Base-by-base conservation (phyloP, 2,797 vertebrate genomes). In the Phrynocephalus guinanensis region DNA sequence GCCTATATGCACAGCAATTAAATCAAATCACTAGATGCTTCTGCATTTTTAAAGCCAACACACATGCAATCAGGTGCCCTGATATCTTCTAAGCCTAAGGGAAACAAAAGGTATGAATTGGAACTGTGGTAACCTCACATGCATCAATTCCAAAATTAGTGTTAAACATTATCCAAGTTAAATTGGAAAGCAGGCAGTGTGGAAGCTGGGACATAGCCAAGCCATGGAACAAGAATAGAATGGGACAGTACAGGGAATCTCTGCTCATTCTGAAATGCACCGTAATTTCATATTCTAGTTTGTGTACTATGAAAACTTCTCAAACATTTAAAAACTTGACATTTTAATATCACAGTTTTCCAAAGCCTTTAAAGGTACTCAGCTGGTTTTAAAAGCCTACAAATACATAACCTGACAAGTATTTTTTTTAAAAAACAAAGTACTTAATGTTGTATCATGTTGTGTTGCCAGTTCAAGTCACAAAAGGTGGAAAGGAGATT, bases 231-330 rank as follows among this genome's bases (percentile, higher is more conserved):
- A 44, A 56, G 3, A 81, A 73, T 28, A 50, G 38, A 81, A 80
- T 5, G n/a, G 82, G 63, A 73, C 11, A 9, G 38, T 22, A 24
- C 7, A 63, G 9, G 66, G 18, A 2, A 68, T 24, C 28, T 22
- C 28, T 71, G 38, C 66, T 82, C 67, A 71, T 71, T 60, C n/a
- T 30, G 70, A 86, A 79, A 72, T 28, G 76, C 68, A 86, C 24
- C 24, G 5, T 77, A 67, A 77, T 38, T 66, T 77, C 38, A 22
- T 30, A 60, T 16, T 38, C 15, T 30, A 63, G 9, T 72, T 72
- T 71, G 24, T 72, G 9, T 66, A 66, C 3, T 44, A 30, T n/a
- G 30, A 72, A 86, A 60, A 44, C 4, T 22, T 71, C 24, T 52
- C 18, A 63, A 63, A 72, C 48, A 26, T 10, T 28, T 79, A 72